phyloP scores from a whole-genome alignment of 2,888 invertebrate genomes.

The Perdita meconis region DNA sequence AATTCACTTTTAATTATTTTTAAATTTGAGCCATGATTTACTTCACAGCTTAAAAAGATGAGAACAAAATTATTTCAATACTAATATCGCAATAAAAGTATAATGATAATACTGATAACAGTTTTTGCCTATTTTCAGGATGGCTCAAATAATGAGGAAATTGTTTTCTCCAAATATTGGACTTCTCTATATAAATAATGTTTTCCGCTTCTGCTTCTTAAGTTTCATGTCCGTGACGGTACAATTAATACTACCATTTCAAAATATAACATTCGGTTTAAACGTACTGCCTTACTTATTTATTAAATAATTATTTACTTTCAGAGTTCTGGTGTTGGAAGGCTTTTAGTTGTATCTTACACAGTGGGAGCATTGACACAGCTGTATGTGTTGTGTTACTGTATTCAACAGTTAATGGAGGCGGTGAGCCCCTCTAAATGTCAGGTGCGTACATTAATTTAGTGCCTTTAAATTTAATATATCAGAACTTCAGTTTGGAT shows the following conservation, averaged over 20 bases:
- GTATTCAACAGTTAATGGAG: constrained; percentile 70
- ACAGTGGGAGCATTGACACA: constrained; percentile 59
- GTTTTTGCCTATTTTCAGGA: constrained; percentile 30
- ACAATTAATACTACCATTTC: constrained; percentile 21
- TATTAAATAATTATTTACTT: not conserved
- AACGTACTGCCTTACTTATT: not conserved
- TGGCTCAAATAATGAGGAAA: constrained; percentile 48
- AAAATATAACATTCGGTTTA: not conserved
- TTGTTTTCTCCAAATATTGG: constrained; percentile 65
- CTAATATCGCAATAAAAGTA: not conserved
- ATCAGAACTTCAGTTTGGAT: too few species aligned
- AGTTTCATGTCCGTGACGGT: constrained; percentile 66
- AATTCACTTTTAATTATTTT: too few species aligned
- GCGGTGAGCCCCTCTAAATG: constrained; percentile 60
- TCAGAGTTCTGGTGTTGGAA: constrained; percentile 37
- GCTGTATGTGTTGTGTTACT: constrained; percentile 71
- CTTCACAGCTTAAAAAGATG: too few species aligned
- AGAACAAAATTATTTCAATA: not conserved
- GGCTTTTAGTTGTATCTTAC: constrained; percentile 45
- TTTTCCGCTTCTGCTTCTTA: constrained; percentile 70
- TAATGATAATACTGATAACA: not conserved
- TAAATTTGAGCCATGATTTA: too few species aligned
- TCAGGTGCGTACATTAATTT: too few species aligned
- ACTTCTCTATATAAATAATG: constrained; percentile 63
- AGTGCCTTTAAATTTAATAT: too few species aligned